These are phyloP conservation scores for Phalacrocorax aristotelis DNA, from an alignment of 2,113 vertebrate species.

Conservation along the genomic window DNA sequence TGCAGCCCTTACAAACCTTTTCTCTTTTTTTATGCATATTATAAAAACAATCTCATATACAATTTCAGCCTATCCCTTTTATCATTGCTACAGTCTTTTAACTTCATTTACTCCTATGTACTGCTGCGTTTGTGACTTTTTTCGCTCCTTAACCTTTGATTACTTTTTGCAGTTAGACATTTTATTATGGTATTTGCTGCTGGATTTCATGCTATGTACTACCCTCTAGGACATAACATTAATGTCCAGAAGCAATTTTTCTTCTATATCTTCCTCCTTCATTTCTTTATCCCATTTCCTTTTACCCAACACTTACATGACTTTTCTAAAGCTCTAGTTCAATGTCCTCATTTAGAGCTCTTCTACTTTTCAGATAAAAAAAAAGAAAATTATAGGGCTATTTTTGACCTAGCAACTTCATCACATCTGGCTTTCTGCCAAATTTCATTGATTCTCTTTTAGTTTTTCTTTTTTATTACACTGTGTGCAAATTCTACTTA, in stretches of 20 bases:
- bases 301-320: background rate
- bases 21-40: background rate
- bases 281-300: background rate
- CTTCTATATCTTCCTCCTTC: background rate
- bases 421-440: background rate
- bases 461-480: background rate
- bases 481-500: background rate
- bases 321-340: background rate
- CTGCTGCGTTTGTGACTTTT: background rate
- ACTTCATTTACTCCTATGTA: background rate
- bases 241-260: background rate
- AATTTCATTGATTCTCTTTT: background rate
- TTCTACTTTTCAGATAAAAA: background rate
- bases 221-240: background rate
- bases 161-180: background rate
- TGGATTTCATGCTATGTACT: background rate
- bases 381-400: background rate
- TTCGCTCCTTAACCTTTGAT: background rate
- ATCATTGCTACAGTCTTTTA: background rate
- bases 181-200: background rate
- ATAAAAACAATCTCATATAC: background rate
- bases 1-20: background rate
- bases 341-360: background rate
- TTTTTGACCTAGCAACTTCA: background rate
- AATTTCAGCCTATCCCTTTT: background rate